Evolutionary conservation across 2,797 vertebrate species (phyloP), one percentile per base, ranked within the genome.

Genomic region (Emys orbicularis): DNA sequence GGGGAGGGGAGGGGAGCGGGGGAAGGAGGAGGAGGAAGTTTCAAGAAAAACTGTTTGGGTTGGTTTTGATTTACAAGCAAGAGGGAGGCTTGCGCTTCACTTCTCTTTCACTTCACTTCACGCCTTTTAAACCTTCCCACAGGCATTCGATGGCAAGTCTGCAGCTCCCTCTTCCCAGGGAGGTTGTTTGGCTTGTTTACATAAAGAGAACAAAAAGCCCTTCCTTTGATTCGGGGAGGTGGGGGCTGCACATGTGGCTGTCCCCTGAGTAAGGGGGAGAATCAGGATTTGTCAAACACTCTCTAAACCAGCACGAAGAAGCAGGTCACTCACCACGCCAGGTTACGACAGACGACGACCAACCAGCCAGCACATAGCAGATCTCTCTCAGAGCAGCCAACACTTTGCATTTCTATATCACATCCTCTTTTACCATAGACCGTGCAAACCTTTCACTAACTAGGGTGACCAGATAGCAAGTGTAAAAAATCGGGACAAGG

Each of bases 401-500:
- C n/a, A 29, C 77, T 86, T 94, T 34, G 52, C 61, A 79, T 79
- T 81, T 88, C 72, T 88, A 89, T n/a, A 85, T 94, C 68, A 5
- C 47, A 47, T 50, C 52, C n/a, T 57, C 65, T 92, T 76, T 27
- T n/a, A 65, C 41, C 83, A 90, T 41, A 79, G 53, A 50, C 81
- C 47, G 52, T 85, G 90, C 37, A 94, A 93, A 90, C 76, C 89
- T 65, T 91, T 47, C 82, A 81, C 79, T 86, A 95, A 95, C 84
- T 41, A 41, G 41, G 41, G 41, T 41, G 41, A 41, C 41, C 41
- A 41, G 41, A 41, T 41, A 41, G 41, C 41, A 41, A 41, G 41
- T 41, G 41, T 41, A 41, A 41, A 41, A 41, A 41, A 41, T 41
- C 5, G 41, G 41, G 41, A 41, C 41, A 41, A 41, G 41, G 41